Evolutionary conservation across 2,797 vertebrate species (phyloP), one percentile per base, ranked within the genome.

Genomic region (Takifugu ocellatus): DNA sequence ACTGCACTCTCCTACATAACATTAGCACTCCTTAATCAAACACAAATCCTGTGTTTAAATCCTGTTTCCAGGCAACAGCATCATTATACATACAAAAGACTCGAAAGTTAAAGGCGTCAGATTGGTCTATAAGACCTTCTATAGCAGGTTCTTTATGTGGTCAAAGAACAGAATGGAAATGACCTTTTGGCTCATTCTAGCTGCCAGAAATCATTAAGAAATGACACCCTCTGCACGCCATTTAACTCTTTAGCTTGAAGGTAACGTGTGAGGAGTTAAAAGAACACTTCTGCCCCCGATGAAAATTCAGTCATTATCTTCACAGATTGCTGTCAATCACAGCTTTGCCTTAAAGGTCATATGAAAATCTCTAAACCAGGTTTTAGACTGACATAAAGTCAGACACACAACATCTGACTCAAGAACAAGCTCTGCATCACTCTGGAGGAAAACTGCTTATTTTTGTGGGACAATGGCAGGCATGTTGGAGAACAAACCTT

Each of bases 201-300:
- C 61, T 47, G 55, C 31, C 54, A 73, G 61, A 61, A 75, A 72
- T 78, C 36, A 63, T 77, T 68, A 63, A 42, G 45, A 53, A 59
- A 73, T 24, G 15, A 16, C 43, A 57, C n/a, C 2, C 8, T 47
- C 48, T 26, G 43, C n/a, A 31, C 52, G 24, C 59, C 54, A 15
- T 69, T 73, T 49, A 54, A 52, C 45, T 51, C 49, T 54, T 56
- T 33, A 52, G 53, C 46, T 63, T 15, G 42, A 49, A 72, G 64
- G 42, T 25, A 53, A 50, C 50, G 59, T 17, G 43, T 51, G 27
- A 25, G 10, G 16, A 56, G 8, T 50, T 65, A 67, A 70, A 57
- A 45, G 59, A 64, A 54, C 25, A 39, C 5, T 50, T 68, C 10
- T 25, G 17, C n/a, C 21, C 15, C 26, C 47, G 45, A 71, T 65